Percentiles rank a stretch among this genome's conserved stretches.
Conservation (phyloP, 2,797 vertebrate genomes). For the Ataeniobius toweri region DNA sequence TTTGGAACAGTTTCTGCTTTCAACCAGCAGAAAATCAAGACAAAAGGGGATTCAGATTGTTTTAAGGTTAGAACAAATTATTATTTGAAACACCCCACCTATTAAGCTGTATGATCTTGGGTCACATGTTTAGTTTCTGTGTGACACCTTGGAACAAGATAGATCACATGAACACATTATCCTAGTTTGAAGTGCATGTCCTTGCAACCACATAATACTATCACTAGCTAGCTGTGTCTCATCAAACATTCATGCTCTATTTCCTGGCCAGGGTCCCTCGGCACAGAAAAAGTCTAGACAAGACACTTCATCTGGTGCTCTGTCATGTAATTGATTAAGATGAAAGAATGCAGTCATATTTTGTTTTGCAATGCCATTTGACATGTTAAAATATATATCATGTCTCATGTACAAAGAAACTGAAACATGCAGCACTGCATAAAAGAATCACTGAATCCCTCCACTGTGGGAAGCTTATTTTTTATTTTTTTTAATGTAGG, state of each 20-base stretch:
- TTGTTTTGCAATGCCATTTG: neutral
- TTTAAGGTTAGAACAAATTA: neutral
- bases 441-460: neutral
- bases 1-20: neutral
- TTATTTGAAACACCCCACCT: neutral
- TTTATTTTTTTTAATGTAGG: too few species aligned
- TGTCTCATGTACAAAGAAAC: constrained; percentile 2
- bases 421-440: neutral
- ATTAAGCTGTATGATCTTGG: neutral
- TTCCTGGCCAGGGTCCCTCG: constrained; percentile 34
- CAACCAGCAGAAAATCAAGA: neutral
- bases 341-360: constrained; percentile 14
- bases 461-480: neutral
- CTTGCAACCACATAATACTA: constrained; percentile 5
- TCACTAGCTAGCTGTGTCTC: constrained; percentile 31
- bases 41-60: neutral
- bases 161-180: constrained; percentile 20
- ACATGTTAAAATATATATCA: neutral
- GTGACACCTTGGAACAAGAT: constrained; percentile 4
- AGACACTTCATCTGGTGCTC: constrained; percentile 28
- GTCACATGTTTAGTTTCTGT: neutral
- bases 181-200: constrained; percentile 14
- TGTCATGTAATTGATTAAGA: constrained; percentile 39
- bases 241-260: constrained; percentile 63
- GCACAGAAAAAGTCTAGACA: constrained; percentile 44